phyloP scores from a whole-genome alignment of 1,140 invertebrate species.

The Brachionus rotundiformis region DNA sequence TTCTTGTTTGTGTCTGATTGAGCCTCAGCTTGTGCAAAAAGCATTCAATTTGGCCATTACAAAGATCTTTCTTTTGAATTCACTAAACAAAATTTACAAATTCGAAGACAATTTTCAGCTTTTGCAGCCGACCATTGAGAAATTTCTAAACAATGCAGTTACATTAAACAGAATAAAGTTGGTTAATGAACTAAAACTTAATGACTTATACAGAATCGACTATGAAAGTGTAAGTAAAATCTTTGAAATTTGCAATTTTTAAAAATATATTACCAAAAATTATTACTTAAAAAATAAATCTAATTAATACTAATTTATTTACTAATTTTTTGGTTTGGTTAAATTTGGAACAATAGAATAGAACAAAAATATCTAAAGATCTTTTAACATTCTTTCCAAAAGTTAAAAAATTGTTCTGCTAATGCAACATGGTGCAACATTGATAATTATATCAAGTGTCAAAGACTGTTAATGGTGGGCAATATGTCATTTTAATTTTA shows the following conservation, averaged over 20 bases:
- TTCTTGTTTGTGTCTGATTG: background rate
- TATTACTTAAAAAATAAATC: too few species aligned
- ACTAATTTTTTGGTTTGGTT: too few species aligned
- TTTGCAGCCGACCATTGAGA: background rate
- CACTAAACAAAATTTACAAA: conserved; percentile 33
- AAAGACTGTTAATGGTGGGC: too few species aligned
- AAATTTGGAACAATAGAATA: too few species aligned
- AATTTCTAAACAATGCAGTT: background rate
- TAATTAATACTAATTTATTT: too few species aligned
- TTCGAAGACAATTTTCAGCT: conserved; percentile 25
- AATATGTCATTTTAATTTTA: too few species aligned
- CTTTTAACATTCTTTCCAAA: too few species aligned
- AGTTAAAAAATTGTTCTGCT: too few species aligned
- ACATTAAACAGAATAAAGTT: background rate
- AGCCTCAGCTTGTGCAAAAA: background rate
- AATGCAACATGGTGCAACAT: too few species aligned
- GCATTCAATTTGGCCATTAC: background rate
- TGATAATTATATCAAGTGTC: too few species aligned
- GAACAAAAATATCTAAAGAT: too few species aligned
- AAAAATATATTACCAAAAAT: background rate
- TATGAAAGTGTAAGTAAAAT: conserved; percentile 25
- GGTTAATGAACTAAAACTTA: conserved; percentile 24
- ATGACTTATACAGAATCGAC: conserved; percentile 9
- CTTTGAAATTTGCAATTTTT: background rate
- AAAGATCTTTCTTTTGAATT: conserved; percentile 5